Base-by-base conservation (phyloP, 64 coral and sea anemone genomes). In the Actinia tenebrosa region DNA sequence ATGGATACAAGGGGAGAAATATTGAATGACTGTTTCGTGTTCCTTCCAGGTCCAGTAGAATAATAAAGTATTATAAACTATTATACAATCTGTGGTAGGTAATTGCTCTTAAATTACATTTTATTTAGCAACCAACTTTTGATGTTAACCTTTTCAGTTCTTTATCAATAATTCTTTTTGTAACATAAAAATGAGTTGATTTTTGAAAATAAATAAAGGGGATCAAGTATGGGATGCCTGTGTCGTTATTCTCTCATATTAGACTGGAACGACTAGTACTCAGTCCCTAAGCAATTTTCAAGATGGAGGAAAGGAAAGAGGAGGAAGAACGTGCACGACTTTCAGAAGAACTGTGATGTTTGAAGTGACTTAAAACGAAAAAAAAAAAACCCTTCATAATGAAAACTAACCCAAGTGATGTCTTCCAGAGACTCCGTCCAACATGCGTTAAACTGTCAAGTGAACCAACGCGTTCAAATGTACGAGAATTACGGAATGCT, bases 1-100 rank as follows among this genome's bases (percentile, higher is more conserved):
- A 96, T 96, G 94, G 94, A 96, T 17, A 90, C 94, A 75, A 87
- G 85, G 60, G 94, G 94, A 84, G 88, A 93, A 83, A 96, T 96
- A 56, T 86, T 96, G 43, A 96, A 92, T 93, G 94, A 96, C 88
- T 96, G 88, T 84, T 88, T 96, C 23, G 80, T 97, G 8, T 90
- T 88, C 30, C 53, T 83, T 42, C 85, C 85, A 44, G 10, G 63
- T 5, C 22, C 22, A 66, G n/a, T 20, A 18, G 15, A 20, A n/a
- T 1, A 66, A 20, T 66, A 66, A n/a, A 1, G 30, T 37, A 37
- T 37, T 37, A 37, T 37, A 37, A 37, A 37, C 30, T 37, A 37
- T 37, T 37, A 37, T 66, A 23, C 19, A n/a, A 66, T 7, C n/a
- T 6, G 20, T 37, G 30, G 30, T 23, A 66, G 63, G 63, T 4